Conservation (phyloP, 2,888 invertebrate species). For the Achlya flavicornis region DNA sequence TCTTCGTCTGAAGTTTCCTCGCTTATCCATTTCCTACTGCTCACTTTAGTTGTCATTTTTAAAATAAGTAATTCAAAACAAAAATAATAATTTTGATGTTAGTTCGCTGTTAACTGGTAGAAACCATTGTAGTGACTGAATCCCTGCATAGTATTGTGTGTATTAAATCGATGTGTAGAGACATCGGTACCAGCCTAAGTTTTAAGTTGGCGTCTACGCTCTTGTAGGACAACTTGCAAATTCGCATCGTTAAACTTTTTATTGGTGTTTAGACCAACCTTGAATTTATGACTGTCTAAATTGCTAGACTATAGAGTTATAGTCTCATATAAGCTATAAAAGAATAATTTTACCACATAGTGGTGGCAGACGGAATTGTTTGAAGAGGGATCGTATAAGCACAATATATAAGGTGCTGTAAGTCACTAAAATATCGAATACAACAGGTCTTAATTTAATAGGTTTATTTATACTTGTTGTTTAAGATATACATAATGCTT, state of each 20-base stretch:
- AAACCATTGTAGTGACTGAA: slow-evolving; percentile 64
- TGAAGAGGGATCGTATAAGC: too few relatives aligned
- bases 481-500: too few relatives aligned
- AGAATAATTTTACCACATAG: background rate
- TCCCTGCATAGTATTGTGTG: slow-evolving; percentile 53
- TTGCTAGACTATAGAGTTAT: slow-evolving; percentile 23
- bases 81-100: slow-evolving; percentile 8
- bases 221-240: slow-evolving; percentile 69
- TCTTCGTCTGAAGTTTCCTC: slow-evolving; percentile 79
- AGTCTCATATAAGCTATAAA: slow-evolving; percentile 20
- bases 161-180: slow-evolving; percentile 72
- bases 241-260: slow-evolving; percentile 67
- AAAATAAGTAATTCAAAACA: slow-evolving; percentile 33
- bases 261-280: slow-evolving; percentile 61
- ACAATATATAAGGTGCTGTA: too few relatives aligned
- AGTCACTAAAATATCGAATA: too few relatives aligned
- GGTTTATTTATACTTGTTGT: too few relatives aligned
- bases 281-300: slow-evolving; percentile 51
- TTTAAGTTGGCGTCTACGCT: slow-evolving; percentile 47
- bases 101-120: slow-evolving; percentile 51
- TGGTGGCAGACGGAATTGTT: background rate
- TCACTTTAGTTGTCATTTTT: slow-evolving; percentile 54
- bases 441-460: too few relatives aligned
- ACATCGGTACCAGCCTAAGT: slow-evolving; percentile 65
- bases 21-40: slow-evolving; percentile 81